Conservation (phyloP, 2,888 invertebrate species). For the Xestoiulus laeticollis region DNA sequence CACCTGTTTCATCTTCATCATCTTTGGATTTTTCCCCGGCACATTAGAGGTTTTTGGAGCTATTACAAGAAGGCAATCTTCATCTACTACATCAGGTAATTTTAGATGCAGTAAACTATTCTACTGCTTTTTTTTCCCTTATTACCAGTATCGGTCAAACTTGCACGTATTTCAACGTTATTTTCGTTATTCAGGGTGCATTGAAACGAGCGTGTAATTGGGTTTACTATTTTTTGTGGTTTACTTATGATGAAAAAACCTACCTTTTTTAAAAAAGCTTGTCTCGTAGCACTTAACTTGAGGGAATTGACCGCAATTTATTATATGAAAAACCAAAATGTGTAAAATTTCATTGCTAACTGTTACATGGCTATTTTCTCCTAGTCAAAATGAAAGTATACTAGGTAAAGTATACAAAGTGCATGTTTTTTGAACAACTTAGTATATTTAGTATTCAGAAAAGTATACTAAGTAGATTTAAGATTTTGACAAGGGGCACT, state of each 20-base stretch:
- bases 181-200: neutral
- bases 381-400: neutral
- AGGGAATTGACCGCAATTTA: conserved; percentile 1
- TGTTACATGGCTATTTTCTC: neutral
- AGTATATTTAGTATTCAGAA: too few relatives aligned
- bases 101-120: neutral
- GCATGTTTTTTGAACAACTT: neutral
- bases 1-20: conserved; percentile 7
- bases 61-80: conserved; percentile 45
- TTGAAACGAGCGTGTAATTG: neutral
- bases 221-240: neutral
- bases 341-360: neutral
- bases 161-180: neutral
- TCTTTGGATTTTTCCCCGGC: conserved; percentile 35
- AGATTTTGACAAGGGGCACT: too few relatives aligned
- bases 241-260: neutral
- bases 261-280: neutral
- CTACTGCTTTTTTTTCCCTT: neutral
- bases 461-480: too few relatives aligned
- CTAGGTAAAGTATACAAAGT: neutral
- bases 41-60: conserved; percentile 44
- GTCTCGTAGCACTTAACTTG: neutral
- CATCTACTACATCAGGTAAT: conserved; percentile 2
- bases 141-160: neutral
- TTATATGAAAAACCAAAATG: neutral